Conservation (phyloP, 2,888 invertebrate genomes). For the Drosophila lutescens region DNA sequence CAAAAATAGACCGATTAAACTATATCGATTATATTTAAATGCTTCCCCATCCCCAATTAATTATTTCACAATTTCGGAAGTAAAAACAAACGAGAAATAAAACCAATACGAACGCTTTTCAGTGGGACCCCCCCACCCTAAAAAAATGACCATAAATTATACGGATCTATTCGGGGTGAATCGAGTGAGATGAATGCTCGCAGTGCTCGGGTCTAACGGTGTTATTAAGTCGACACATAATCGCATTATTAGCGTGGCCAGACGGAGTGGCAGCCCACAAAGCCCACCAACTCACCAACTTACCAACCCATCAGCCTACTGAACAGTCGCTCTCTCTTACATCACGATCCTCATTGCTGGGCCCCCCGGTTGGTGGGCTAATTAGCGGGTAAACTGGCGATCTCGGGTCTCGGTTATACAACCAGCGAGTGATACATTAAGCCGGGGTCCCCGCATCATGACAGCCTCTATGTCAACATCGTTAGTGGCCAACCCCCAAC, state of each 20-base stretch:
- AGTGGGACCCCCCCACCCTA: background rate
- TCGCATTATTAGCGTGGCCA: constrained; percentile 68
- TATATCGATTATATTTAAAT: background rate
- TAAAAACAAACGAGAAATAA: constrained; percentile 2
- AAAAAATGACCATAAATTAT: constrained; percentile 3
- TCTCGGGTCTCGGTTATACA: constrained; percentile 32
- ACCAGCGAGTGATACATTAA: constrained; percentile 14
- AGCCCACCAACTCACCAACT: constrained; percentile 14
- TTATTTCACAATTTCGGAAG: background rate
- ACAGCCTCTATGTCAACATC: constrained; percentile 1
- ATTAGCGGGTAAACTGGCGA: constrained; percentile 37
- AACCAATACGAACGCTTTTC: constrained; percentile 13
- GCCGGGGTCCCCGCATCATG: constrained; percentile 1
- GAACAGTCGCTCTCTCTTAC: constrained; percentile 25
- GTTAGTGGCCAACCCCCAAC: background rate
- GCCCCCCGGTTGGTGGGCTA: constrained; percentile 34
- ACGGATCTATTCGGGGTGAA: too few relatives aligned
- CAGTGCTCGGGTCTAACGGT: constrained; percentile 52
- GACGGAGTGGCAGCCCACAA: constrained; percentile 25
- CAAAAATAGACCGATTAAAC: background rate
- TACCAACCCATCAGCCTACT: constrained; percentile 10
- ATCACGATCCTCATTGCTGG: constrained; percentile 16
- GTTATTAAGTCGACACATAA: constrained; percentile 69
- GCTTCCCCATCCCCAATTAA: background rate
- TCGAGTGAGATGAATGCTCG: background rate